Conservation (phyloP, 2,888 invertebrate genomes). For the Monochamus alternatus region DNA sequence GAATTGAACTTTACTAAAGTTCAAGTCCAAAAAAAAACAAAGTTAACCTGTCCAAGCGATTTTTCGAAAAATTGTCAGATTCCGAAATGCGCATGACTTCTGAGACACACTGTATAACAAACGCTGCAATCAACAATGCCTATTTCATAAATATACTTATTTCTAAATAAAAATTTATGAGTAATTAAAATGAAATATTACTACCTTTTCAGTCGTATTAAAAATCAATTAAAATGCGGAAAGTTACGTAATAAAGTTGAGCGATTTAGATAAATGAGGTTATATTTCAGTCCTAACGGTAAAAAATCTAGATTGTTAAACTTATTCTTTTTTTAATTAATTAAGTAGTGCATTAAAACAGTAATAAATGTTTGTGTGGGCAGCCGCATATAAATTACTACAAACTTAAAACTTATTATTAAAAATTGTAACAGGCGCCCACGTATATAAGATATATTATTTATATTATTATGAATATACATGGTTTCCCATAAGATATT, state of each 20-base stretch:
- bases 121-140: too few relatives aligned
- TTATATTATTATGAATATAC: background rate
- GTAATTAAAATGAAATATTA: background rate
- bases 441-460: background rate
- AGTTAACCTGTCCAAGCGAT: too few relatives aligned
- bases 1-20: too few relatives aligned
- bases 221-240: constrained; percentile 7
- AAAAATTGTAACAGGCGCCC: constrained; percentile 8
- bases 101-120: too few relatives aligned
- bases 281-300: background rate
- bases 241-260: background rate
- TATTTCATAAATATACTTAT: too few relatives aligned
- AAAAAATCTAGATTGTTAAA: constrained; percentile 6
- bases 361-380: constrained; percentile 1
- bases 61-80: too few relatives aligned
- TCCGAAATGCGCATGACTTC: too few relatives aligned
- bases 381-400: background rate
- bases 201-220: background rate
- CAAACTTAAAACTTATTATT: background rate
- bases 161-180: background rate
- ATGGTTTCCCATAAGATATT: background rate
- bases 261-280: constrained; percentile 2
- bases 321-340: background rate
- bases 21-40: too few relatives aligned
- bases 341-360: constrained; percentile 2